Evolutionary conservation across 2,888 invertebrate genomes (phyloP), one percentile per base, ranked within the genome.

Genomic region (Heliconius cydno): DNA sequence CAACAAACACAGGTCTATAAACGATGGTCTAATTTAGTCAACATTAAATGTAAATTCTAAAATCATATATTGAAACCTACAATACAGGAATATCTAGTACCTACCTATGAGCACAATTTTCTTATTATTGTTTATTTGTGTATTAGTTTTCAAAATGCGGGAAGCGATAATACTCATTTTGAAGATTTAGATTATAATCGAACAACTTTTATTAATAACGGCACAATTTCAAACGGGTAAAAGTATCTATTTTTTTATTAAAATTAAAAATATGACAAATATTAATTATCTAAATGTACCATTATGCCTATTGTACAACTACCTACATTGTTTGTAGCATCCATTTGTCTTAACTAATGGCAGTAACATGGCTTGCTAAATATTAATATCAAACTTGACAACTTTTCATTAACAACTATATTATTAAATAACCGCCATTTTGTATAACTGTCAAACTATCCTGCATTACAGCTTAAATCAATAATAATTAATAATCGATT

Each of bases 261-360:
- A 60, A 60, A 60, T 57, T 7, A 3, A 22, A 41, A n/a, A n/a
- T 2, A n/a, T 10, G 10, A n/a, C 3, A 60, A 4, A 60, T 60
- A n/a, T 60, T 60, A n/a, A n/a, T 60, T 60, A n/a, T n/a, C n/a
- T 60, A n/a, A n/a, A 60, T n/a, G 60, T 60, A n/a, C 22, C 2
- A 68, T 68, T 13, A 41, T 41, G 41, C 15, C 41, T 46, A 34
- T 34, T 34, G n/a, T 73, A 25, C 34, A 57, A n/a, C 34, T 34
- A 57, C 57, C 60, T 60, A 73, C 12, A 38, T 68, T 68, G 41
- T 46, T 70, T 70, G 70, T 38, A 34, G 73, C 60, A 57, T 57
- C n/a, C n/a, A 63, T 76, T 38, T 71, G 25, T 70, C 66, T 74
- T 72, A 76, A 46, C 73, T 79, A 79, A 78, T 80, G 81, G 81